Conservation (phyloP, 2,888 invertebrate genomes). For the Caenorhabditis wallacei region DNA sequence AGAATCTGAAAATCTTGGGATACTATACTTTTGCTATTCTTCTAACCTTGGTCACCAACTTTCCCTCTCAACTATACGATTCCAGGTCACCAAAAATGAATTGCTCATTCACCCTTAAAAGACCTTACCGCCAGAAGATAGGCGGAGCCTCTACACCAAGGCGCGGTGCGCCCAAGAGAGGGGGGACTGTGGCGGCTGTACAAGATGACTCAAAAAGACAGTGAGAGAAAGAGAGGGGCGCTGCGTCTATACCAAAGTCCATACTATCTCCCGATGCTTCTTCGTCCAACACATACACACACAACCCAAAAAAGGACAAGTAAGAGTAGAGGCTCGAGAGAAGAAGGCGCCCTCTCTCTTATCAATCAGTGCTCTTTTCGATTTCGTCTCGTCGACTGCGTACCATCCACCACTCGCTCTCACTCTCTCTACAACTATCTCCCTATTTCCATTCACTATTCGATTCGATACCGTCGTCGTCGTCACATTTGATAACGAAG, state of each 20-base stretch:
- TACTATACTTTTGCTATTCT: neutral
- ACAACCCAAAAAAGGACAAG: conserved; percentile 22
- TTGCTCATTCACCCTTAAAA: conserved; percentile 16
- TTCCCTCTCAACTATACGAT: conserved; percentile 26
- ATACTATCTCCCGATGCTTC: neutral
- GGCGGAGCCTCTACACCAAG: conserved; percentile 10
- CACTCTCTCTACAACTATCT: conserved; percentile 12
- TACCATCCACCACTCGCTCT: neutral
- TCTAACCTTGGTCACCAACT: neutral
- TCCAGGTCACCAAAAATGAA: conserved; percentile 5
- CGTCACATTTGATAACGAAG: conserved; percentile 35
- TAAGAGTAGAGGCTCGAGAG: conserved; percentile 1
- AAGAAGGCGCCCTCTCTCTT: conserved; percentile 9
- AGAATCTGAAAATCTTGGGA: too few species aligned
- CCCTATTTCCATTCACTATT: conserved; percentile 6
- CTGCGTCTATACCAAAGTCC: conserved; percentile 10
- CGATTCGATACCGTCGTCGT: conserved; percentile 22
- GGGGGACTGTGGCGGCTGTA: conserved; percentile 33
- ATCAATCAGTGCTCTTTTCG: conserved; percentile 45
- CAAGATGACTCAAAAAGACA: conserved; percentile 48
- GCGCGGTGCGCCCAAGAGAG: neutral
- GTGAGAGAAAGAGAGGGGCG: neutral
- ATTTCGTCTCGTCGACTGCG: neutral
- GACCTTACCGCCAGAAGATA: neutral
- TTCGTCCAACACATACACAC: neutral